Percentiles rank a stretch among this genome's conserved stretches.
Conservation (phyloP, 1,140 invertebrate species). For the Amyelois transitella region DNA sequence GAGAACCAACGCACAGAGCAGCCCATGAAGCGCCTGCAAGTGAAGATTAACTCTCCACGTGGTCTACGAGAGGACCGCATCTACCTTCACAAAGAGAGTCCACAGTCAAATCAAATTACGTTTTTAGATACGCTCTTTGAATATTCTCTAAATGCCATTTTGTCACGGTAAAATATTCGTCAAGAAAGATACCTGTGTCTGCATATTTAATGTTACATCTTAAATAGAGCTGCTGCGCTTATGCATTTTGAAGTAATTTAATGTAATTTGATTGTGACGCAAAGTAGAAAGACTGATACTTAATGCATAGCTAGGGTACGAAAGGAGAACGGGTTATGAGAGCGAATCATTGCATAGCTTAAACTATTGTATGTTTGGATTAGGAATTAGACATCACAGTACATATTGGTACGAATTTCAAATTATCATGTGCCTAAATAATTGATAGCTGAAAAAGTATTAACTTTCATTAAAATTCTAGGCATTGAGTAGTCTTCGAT, state of each 20-base stretch:
- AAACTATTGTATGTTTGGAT: slow-evolving; percentile 11
- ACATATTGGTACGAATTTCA: slow-evolving; percentile 18
- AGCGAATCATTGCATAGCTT: slow-evolving; percentile 22
- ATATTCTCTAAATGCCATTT: not conserved
- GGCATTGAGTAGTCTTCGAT: not conserved
- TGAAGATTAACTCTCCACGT: slow-evolving; percentile 31
- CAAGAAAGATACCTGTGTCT: not conserved
- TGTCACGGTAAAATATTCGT: not conserved
- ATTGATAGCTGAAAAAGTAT: not conserved
- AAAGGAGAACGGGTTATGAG: slow-evolving; percentile 30
- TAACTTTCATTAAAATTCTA: not conserved
- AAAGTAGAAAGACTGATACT: slow-evolving; percentile 49
- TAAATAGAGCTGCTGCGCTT: not conserved
- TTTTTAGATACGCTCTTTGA: not conserved
- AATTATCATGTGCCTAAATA: slow-evolving; percentile 22
- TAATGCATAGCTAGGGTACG: slow-evolving; percentile 36
- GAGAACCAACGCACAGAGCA: slow-evolving; percentile 54
- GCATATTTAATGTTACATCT: not conserved
- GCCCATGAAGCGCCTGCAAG: slow-evolving; percentile 31
- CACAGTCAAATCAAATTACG: not conserved
- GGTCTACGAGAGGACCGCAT: slow-evolving; percentile 28
- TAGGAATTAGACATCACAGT: slow-evolving; percentile 32
- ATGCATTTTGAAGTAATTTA: not conserved
- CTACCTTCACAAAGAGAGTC: not conserved
- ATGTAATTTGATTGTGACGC: slow-evolving; percentile 35